phyloP scores from a whole-genome alignment of 53 echinoderm and acorn worm genomes.

The Antedon mediterranea region DNA sequence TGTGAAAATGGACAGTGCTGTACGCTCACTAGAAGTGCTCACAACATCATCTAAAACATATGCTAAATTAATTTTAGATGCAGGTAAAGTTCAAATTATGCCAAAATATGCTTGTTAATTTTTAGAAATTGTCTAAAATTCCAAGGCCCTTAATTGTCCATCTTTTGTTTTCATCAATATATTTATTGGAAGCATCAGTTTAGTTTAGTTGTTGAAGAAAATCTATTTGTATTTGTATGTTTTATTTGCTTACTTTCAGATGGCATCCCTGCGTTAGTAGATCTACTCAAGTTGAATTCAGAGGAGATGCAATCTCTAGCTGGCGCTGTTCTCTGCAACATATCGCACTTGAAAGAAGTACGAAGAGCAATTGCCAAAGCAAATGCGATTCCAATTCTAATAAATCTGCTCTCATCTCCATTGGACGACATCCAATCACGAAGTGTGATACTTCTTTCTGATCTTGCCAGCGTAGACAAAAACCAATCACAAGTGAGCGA shows the following conservation, averaged over 20 bases:
- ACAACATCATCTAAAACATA: conserved; percentile 69
- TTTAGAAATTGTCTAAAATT: too few species aligned
- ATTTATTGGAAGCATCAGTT: too few species aligned
- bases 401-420: conserved; percentile 33
- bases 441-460: conserved; percentile 72
- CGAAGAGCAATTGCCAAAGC: conserved; percentile 41
- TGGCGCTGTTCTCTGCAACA: conserved; percentile 91
- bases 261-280: conserved; percentile 85
- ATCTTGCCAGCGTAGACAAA: conserved; percentile 39
- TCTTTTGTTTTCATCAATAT: too few species aligned
- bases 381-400: conserved; percentile 57
- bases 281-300: conserved; percentile 52
- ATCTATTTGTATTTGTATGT: too few species aligned
- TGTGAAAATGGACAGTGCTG: conserved; percentile 86
- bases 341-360: conserved; percentile 38
- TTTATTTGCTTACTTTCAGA: too few species aligned
- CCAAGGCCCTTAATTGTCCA: too few species aligned
- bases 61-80: conserved; percentile 66
- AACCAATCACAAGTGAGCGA: conserved; percentile 55
- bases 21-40: conserved; percentile 76
- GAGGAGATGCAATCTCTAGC: conserved; percentile 88
- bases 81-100: conserved; percentile 45
- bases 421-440: conserved; percentile 71
- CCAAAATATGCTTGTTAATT: too few species aligned
- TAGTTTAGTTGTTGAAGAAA: too few species aligned